A percentile compares a stretch with the other conserved stretches of the same genome.
These are phyloP conservation scores for Drosophila anceps DNA, from an alignment of 2,888 invertebrate genomes.

Conservation along the genomic window DNA sequence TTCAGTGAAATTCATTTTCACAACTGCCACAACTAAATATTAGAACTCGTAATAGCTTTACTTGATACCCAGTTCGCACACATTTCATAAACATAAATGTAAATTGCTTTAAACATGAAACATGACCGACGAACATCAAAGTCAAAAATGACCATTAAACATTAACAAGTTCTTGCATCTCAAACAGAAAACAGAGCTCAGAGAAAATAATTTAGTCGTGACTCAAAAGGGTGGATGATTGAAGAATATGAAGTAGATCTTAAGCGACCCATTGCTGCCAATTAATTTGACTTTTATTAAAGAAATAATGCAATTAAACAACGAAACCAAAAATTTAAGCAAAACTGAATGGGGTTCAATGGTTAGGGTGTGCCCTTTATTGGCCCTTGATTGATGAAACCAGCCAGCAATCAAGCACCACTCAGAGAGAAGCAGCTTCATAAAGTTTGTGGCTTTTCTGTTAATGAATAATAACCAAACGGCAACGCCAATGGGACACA, in stretches of 20 bases:
- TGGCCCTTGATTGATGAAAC: constrained; percentile 71
- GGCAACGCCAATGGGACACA: constrained; percentile 41
- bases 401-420: constrained; percentile 52
- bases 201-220: constrained; percentile 20
- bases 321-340: constrained; percentile 44
- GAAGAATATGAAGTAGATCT: constrained; percentile 20
- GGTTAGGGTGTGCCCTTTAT: constrained; percentile 42
- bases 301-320: constrained; percentile 72
- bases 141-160: constrained; percentile 61
- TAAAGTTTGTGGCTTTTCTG: constrained; percentile 71
- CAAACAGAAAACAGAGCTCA: not conserved
- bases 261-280: constrained; percentile 37
- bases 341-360: constrained; percentile 54
- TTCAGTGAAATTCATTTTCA: constrained; percentile 41
- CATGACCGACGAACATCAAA: constrained; percentile 55
- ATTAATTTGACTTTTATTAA: constrained; percentile 75
- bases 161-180: constrained; percentile 52
- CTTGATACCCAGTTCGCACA: constrained; percentile 37
- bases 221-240: not conserved
- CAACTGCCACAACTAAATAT: constrained; percentile 24
- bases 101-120: constrained; percentile 49
- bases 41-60: constrained; percentile 49
- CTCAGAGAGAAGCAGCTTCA: constrained; percentile 37
- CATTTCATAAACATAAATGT: constrained; percentile 48
- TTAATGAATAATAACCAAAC: constrained; percentile 73